Base-by-base conservation (phyloP, 2,888 invertebrate species). In the Pelosia muscerda region DNA sequence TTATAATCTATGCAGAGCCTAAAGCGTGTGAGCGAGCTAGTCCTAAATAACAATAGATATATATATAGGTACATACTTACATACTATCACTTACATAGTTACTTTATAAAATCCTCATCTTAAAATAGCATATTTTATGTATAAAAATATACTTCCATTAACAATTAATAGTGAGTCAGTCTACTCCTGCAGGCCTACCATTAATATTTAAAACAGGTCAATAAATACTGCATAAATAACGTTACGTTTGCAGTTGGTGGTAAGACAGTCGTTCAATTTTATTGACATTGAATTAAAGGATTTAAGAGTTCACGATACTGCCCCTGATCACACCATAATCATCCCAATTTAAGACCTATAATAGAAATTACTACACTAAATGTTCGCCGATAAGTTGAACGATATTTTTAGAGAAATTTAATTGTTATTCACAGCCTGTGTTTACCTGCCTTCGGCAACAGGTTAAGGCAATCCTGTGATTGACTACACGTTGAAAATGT, bases 401-500 rank as follows among this genome's bases (percentile, higher is more conserved):
- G 42, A 42, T 19, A 42, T 19, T 4, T 19, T 42, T 19, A 42
- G 6, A 19, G 0, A 42, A n/a, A n/a, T 49, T 49, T 49, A 9
- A 49, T 49, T 49, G 49, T 49, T 49, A 49, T 19, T 49, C 49
- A 49, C 49, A 49, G 49, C 49, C 49, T n/a, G 49, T 42, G 15
- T 49, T n/a, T 8, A 9, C n/a, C 49, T 49, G 49, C n/a, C 6
- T n/a, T n/a, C 42, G 42, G 42, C 42, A 42, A 42, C 42, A 19
- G 42, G 42, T 13, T 15, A n/a, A 49, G 8, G 49, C 49, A 49
- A n/a, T 49, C 49, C 9, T n/a, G n/a, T 49, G n/a, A 49, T 42
- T 5, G 19, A 42, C 3, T n/a, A n/a, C 9, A 49, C 49, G 49
- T n/a, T n/a, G n/a, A n/a, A n/a, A n/a, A n/a, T n/a, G n/a, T n/a